These are phyloP conservation scores for Eustalomyia histrio DNA, from an alignment of 2,888 invertebrate genomes.

Conservation along the genomic window DNA sequence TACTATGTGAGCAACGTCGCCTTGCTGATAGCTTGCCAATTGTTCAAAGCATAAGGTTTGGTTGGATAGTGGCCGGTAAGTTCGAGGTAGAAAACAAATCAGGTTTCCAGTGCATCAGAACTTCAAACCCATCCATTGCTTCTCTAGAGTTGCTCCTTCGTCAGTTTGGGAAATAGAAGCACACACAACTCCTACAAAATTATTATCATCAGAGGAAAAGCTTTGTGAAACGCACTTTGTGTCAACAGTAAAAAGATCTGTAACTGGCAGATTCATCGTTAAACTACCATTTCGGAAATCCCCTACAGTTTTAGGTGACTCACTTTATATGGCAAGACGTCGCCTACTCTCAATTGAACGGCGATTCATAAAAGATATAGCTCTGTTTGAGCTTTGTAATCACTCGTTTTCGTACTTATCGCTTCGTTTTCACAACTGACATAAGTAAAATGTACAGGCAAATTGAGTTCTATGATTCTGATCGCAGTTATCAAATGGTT, in stretches of 20 bases:
- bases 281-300: background rate
- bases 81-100: background rate
- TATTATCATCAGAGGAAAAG: background rate
- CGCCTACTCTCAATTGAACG: too few species aligned
- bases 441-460: conserved; percentile 55
- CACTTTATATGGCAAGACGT: background rate
- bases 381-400: too few species aligned
- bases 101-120: background rate
- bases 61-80: conserved; percentile 21
- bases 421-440: conserved; percentile 37
- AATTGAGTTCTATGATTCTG: conserved; percentile 31
- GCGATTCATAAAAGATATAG: too few species aligned
- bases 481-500: conserved; percentile 41
- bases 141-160: background rate
- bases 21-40: conserved; percentile 12
- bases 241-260: conserved; percentile 12
- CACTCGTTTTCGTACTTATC: conserved; percentile 8
- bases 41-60: conserved; percentile 37
- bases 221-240: background rate
- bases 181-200: too few species aligned
- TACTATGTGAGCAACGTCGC: conserved; percentile 37
- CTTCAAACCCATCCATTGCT: background rate
- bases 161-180: background rate
- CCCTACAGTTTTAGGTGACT: background rate
- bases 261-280: background rate